phyloP scores from a whole-genome alignment of 1,140 invertebrate genomes.

The Cyclina sinensis region DNA sequence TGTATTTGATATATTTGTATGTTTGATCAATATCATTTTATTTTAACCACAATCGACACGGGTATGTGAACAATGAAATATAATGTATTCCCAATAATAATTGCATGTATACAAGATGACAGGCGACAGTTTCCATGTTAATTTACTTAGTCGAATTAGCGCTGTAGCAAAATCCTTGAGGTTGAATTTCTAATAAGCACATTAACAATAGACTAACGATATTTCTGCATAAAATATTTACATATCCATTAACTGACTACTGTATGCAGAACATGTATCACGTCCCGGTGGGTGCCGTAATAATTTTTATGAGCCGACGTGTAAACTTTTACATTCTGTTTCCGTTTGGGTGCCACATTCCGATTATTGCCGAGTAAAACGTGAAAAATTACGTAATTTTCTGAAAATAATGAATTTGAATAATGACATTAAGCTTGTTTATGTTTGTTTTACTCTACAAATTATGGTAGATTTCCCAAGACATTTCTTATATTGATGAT shows the following conservation, averaged over 20 bases:
- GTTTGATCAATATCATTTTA: no score
- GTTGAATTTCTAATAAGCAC: conserved; percentile 1
- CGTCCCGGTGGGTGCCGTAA: not conserved
- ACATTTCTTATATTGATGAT: no score
- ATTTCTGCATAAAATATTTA: conserved; percentile 11
- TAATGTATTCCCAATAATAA: conserved; percentile 2
- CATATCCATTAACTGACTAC: not conserved
- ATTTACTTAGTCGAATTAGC: not conserved
- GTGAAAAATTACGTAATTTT: no score
- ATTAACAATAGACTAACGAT: not conserved
- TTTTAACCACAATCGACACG: no score
- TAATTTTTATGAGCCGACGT: not conserved
- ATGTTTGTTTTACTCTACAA: no score
- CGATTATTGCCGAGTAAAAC: no score
- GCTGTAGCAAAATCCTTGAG: not conserved
- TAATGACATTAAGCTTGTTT: no score
- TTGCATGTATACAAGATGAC: not conserved
- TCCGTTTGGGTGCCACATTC: no score
- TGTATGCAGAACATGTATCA: not conserved
- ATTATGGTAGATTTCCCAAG: no score
- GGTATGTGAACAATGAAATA: not conserved
- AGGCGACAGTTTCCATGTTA: conserved; percentile 1
- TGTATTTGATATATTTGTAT: no score
- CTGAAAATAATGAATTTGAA: no score
- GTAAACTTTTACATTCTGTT: not conserved